Percentiles rank a stretch among this genome's conserved stretches.
Conservation (phyloP, 2,113 vertebrate species). For the Leptodactylus fuscus region DNA sequence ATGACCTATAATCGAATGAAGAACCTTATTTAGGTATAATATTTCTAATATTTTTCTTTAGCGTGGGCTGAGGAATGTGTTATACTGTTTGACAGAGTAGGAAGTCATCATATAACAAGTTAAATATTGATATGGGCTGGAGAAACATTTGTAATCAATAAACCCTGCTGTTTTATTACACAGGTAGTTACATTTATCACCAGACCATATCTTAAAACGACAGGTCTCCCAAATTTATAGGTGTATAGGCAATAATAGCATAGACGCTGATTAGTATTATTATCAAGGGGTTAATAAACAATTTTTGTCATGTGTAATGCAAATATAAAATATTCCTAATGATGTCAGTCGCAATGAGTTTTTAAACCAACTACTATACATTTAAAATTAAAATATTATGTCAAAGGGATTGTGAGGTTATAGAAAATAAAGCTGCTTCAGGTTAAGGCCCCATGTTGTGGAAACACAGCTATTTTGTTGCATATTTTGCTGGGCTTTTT, state of each 20-base stretch:
- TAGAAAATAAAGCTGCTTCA: no score
- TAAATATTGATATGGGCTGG: neutral
- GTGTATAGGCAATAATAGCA: neutral
- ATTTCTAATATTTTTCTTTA: conserved; percentile 14
- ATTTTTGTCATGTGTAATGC: neutral
- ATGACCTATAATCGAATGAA: neutral
- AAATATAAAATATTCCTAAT: no score
- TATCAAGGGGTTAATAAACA: neutral
- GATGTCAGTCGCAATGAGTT: no score
- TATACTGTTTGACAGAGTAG: neutral
- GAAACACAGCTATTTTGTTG: no score
- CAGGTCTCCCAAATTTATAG: neutral
- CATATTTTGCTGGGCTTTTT: no score
- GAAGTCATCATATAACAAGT: conserved; percentile 9
- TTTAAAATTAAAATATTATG: no score
- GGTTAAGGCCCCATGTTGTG: no score
- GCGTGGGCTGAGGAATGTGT: conserved; percentile 1
- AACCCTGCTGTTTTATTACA: neutral
- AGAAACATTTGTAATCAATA: neutral
- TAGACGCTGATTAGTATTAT: neutral
- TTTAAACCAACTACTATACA: no score
- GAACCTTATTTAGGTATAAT: neutral
- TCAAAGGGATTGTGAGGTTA: no score
- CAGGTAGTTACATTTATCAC: neutral
- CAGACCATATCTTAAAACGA: neutral